These are phyloP conservation scores for Psephotus haematonotus DNA, from an alignment of 2,113 vertebrate genomes.

Conservation along the genomic window DNA sequence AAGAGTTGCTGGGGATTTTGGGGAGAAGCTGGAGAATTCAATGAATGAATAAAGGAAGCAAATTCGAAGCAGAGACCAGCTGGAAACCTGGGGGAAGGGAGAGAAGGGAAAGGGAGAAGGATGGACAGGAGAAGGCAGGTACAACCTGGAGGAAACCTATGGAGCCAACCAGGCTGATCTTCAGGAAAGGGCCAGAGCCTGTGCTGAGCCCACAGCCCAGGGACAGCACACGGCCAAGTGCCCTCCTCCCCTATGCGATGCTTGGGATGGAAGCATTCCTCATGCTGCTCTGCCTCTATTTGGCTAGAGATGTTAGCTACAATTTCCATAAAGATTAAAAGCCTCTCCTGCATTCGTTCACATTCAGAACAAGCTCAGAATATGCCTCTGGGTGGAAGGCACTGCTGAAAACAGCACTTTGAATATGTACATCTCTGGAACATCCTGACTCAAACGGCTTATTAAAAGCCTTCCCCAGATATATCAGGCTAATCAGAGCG, in stretches of 20 bases:
- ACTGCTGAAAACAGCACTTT: constrained; percentile 60
- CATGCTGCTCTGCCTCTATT: not conserved
- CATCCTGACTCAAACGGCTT: constrained; percentile 31
- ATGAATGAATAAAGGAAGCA: not conserved
- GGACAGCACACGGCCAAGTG: not conserved
- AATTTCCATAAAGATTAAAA: constrained; percentile 22
- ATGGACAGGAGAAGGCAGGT: not conserved
- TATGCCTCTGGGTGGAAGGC: constrained; percentile 43
- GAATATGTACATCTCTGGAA: constrained; percentile 12
- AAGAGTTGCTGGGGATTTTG: not conserved
- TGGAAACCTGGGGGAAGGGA: not conserved
- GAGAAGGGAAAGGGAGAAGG: not conserved
- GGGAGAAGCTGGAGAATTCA: not conserved
- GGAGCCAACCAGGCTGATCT: not conserved
- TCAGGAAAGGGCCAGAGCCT: not conserved
- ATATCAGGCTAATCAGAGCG: constrained; percentile 24
- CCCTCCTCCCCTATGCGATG: rapidly evolving
- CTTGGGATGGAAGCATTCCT: not conserved
- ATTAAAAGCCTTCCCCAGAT: constrained; percentile 55
- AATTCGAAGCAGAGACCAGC: not conserved
- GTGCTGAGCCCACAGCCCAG: not conserved
- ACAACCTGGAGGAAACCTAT: not conserved
- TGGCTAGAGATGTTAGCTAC: not conserved
- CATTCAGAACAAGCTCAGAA: constrained; percentile 4
- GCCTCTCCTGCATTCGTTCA: constrained; percentile 3